Evolutionary conservation across 2,888 invertebrate genomes (phyloP).

Genomic region (Villa cingulata): DNA sequence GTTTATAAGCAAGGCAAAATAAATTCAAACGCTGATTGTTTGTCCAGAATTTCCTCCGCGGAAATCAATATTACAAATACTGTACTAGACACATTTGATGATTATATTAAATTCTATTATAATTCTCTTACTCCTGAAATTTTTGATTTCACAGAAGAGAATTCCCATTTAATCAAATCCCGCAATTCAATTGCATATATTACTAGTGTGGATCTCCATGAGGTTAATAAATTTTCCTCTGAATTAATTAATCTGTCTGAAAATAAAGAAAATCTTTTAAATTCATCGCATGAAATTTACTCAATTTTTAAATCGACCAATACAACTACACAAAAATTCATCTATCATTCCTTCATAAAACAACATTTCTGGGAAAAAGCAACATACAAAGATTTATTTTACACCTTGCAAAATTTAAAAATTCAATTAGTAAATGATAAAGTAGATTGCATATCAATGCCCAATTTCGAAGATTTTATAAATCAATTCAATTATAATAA

Average conservation of each 20-base stretch:
- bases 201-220: no score
- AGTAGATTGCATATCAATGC: conserved; percentile 4
- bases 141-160: no score
- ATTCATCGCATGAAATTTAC: conserved; percentile 4
- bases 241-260: no score
- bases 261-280: no score
- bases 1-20: conserved; percentile 16
- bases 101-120: no score
- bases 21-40: conserved; percentile 22
- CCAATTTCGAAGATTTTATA: conserved; percentile 1
- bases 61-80: neutral
- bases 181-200: no score
- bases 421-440: conserved; percentile 1
- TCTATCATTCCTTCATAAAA: conserved; percentile 11
- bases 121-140: no score
- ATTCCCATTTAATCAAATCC: no score
- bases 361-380: conserved; percentile 4
- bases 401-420: conserved; percentile 4
- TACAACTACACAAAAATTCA: neutral
- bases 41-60: conserved; percentile 12
- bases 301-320: conserved; percentile 6
- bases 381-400: conserved; percentile 3
- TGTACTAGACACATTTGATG: no score
- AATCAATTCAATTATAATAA: conserved; percentile 9
- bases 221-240: no score